phyloP scores from a whole-genome alignment of 2,797 vertebrate species.

The Chlorospingus flavigularis region DNA sequence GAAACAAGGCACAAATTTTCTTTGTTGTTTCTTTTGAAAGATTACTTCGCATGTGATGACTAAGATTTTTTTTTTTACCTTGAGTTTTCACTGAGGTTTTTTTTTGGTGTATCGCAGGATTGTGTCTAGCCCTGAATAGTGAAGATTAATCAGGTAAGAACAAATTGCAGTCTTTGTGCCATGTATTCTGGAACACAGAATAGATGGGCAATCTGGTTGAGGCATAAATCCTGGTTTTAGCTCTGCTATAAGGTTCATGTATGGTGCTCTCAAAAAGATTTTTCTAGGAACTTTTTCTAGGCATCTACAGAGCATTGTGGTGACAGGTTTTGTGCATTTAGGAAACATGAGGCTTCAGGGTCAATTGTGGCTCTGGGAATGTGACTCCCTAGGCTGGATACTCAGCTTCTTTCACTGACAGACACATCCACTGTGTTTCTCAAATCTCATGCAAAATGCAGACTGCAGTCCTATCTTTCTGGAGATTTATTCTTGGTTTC shows the following conservation, averaged over 20 bases:
- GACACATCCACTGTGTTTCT: background rate
- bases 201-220: background rate
- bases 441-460: background rate
- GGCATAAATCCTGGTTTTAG: background rate
- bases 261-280: background rate
- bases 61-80: background rate
- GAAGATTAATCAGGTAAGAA: background rate
- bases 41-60: background rate
- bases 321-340: background rate
- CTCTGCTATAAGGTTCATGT: background rate
- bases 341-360: background rate
- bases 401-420: background rate
- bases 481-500: background rate
- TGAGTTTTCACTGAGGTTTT: background rate
- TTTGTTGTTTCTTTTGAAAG: background rate
- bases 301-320: background rate
- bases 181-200: background rate
- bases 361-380: background rate
- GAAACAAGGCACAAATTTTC: background rate
- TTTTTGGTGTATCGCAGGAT: background rate
- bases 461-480: background rate
- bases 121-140: background rate
- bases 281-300: background rate
- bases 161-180: background rate
- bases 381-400: background rate